Evolutionary conservation across 2,888 invertebrate genomes (phyloP).

Genomic region (Hipparchia sbordonii): DNA sequence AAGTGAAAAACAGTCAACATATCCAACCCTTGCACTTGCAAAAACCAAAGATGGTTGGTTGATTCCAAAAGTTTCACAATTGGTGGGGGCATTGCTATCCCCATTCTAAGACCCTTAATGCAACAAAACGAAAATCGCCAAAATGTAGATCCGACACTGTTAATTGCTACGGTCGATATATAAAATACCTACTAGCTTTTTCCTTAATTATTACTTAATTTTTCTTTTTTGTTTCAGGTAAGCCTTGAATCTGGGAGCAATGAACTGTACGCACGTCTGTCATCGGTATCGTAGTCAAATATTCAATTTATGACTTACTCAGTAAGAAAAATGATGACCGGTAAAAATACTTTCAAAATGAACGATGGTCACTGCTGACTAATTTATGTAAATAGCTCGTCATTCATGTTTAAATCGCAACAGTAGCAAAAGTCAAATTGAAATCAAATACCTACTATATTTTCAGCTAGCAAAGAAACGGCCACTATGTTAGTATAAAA

Average conservation of each 20-base stretch:
- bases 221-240: constrained; percentile 63
- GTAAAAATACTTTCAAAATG: not conserved
- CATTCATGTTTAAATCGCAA: not conserved
- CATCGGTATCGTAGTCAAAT: not conserved
- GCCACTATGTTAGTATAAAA: not conserved
- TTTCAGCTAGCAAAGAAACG: not conserved
- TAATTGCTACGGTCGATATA: too few species aligned
- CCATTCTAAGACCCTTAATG: too few species aligned
- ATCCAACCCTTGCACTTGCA: too few species aligned
- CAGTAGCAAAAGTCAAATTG: not conserved
- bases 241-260: constrained; percentile 57
- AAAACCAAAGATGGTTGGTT: too few species aligned
- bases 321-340: constrained; percentile 2
- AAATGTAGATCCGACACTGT: too few species aligned
- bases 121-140: too few species aligned
- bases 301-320: not conserved
- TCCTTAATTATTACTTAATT: constrained; percentile 22
- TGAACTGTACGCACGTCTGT: constrained; percentile 22
- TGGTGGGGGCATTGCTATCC: too few species aligned
- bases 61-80: too few species aligned
- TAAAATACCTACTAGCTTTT: not conserved
- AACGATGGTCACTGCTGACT: not conserved
- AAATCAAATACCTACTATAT: not conserved
- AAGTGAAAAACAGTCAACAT: too few species aligned
- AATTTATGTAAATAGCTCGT: not conserved